phyloP scores from a whole-genome alignment of 2,797 vertebrate species.

The Passerculus sandwichensis region DNA sequence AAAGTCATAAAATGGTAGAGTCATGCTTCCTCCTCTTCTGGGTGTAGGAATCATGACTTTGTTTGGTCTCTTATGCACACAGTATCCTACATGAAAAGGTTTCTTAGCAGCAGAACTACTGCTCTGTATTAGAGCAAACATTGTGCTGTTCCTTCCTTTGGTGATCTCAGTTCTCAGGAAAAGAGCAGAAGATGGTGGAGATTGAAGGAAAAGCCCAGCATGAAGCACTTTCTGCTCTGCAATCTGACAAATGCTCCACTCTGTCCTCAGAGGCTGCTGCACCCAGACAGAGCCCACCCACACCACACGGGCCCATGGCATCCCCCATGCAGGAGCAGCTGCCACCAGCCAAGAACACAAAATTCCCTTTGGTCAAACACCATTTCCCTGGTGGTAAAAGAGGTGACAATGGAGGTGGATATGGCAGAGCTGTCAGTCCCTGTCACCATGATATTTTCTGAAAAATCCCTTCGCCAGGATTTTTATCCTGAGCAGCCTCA shows the following conservation, averaged over 20 bases:
- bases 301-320: background rate
- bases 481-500: too few species aligned
- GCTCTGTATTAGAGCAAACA: background rate
- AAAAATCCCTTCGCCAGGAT: too few species aligned
- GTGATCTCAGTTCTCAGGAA: background rate
- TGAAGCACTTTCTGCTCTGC: background rate
- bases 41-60: background rate
- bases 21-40: background rate
- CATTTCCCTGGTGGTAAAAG: rapidly evolving
- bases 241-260: background rate
- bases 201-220: background rate
- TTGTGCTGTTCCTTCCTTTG: rapidly evolving
- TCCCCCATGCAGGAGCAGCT: background rate
- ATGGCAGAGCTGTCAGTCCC: background rate
- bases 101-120: background rate
- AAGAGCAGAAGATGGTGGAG: background rate
- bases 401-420: background rate
- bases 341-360: background rate
- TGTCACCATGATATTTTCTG: too few species aligned
- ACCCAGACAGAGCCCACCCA: background rate
- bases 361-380: background rate
- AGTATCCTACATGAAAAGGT: background rate
- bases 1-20: background rate
- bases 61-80: background rate
- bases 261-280: background rate